Conservation (phyloP, 2,113 vertebrate species). For the Arothron firmamentum region DNA sequence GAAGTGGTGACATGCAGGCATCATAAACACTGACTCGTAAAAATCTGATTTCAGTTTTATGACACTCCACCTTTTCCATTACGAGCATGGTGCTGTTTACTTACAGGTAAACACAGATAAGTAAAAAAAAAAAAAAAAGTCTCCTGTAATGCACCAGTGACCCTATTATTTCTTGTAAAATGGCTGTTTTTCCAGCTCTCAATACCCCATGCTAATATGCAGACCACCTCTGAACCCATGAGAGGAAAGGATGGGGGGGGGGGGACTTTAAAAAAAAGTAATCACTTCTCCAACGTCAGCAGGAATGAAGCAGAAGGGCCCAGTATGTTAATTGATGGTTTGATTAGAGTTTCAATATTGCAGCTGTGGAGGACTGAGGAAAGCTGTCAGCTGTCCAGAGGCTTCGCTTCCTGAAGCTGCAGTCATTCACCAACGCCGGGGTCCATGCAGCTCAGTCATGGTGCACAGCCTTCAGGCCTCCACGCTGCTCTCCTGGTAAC, state of each 20-base stretch:
- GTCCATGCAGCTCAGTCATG: slow-evolving; percentile 6
- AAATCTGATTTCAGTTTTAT: no score
- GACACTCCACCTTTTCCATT: no score
- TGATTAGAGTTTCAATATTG: slow-evolving; percentile 73
- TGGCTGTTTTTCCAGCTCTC: no score
- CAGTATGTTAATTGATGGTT: slow-evolving; percentile 72
- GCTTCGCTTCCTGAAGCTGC: slow-evolving; percentile 11
- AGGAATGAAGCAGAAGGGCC: slow-evolving; percentile 54
- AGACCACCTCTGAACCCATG: slow-evolving; percentile 37
- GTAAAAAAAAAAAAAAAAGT: no score
- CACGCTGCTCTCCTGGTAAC: slow-evolving; percentile 7
- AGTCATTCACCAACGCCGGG: background rate
- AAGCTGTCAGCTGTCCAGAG: slow-evolving; percentile 28
- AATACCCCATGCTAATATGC: slow-evolving; percentile 43
- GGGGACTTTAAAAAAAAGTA: slow-evolving; percentile 20
- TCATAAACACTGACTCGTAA: background rate
- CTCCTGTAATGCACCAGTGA: no score
- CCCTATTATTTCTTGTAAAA: no score
- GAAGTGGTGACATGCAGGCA: background rate
- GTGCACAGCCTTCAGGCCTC: slow-evolving; percentile 11
- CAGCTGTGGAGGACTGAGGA: slow-evolving; percentile 59
- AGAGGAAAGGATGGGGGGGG: slow-evolving; percentile 16
- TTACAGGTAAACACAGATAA: no score
- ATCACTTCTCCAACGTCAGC: slow-evolving; percentile 57
- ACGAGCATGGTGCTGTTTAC: no score